These are phyloP conservation scores for Trachelus troglodyta DNA, from an alignment of 2,888 invertebrate species.

Conservation along the genomic window DNA sequence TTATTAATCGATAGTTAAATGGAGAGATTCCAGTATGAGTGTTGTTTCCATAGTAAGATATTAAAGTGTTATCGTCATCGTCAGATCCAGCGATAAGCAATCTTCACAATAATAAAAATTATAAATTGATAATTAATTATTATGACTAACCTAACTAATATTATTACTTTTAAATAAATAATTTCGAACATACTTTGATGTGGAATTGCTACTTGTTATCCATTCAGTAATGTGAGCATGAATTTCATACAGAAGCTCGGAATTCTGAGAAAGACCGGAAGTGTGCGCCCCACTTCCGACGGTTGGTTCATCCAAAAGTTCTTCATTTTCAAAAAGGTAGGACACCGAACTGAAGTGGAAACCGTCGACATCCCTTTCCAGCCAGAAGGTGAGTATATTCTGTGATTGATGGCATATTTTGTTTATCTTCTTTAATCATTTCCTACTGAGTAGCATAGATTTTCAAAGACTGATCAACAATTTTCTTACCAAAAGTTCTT, in stretches of 20 bases:
- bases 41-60: slow-evolving; percentile 54
- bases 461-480: background rate
- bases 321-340: slow-evolving; percentile 42
- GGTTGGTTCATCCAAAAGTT: slow-evolving; percentile 27
- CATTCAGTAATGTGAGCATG: slow-evolving; percentile 44
- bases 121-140: background rate
- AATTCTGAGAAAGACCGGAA: slow-evolving; percentile 34
- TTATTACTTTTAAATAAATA: background rate
- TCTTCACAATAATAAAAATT: slow-evolving; percentile 31
- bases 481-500: slow-evolving; percentile 72
- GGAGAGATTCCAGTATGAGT: slow-evolving; percentile 45
- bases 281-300: slow-evolving; percentile 19
- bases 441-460: background rate
- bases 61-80: slow-evolving; percentile 39
- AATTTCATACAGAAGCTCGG: slow-evolving; percentile 39
- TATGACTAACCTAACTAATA: background rate
- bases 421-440: background rate
- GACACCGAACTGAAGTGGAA: slow-evolving; percentile 46
- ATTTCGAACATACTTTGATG: slow-evolving; percentile 40
- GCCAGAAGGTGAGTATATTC: slow-evolving; percentile 49
- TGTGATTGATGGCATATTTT: slow-evolving; percentile 19
- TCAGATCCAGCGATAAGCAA: slow-evolving; percentile 52
- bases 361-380: slow-evolving; percentile 49
- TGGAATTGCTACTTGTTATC: slow-evolving; percentile 34
- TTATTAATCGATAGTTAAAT: slow-evolving; percentile 54